Evolutionary conservation across 2,888 invertebrate species (phyloP).

Genomic region (Himalopsyche japonica): DNA sequence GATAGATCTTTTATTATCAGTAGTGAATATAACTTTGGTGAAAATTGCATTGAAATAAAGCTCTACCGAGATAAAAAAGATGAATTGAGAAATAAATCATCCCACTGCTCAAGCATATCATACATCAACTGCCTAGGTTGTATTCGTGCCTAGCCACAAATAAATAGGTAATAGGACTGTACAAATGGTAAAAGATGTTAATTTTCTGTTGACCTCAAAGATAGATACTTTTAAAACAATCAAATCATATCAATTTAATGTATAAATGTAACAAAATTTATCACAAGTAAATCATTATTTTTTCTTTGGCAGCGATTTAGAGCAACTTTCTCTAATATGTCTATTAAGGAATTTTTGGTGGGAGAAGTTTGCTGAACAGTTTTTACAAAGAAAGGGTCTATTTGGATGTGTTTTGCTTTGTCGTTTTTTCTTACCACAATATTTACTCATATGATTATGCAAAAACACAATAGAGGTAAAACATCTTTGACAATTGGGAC

Average conservation of each 20-base stretch:
- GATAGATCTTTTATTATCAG: no score
- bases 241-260: not conserved
- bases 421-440: constrained; percentile 24
- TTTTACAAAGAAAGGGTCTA: constrained; percentile 27
- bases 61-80: no score
- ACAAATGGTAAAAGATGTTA: no score
- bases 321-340: constrained; percentile 36
- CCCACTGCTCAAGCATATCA: no score
- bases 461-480: constrained; percentile 34
- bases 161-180: no score
- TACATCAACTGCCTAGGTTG: no score
- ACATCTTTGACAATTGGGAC: constrained; percentile 27
- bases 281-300: constrained; percentile 47
- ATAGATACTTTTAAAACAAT: not conserved
- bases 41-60: no score
- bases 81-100: no score
- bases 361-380: constrained; percentile 31
- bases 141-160: no score
- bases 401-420: not conserved
- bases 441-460: constrained; percentile 30
- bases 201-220: no score
- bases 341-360: constrained; percentile 37
- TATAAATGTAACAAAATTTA: constrained; percentile 50
- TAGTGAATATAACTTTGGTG: no score
- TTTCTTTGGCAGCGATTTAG: constrained; percentile 8